Conservation (phyloP, 2,888 invertebrate genomes). For the Agrochola macilenta region DNA sequence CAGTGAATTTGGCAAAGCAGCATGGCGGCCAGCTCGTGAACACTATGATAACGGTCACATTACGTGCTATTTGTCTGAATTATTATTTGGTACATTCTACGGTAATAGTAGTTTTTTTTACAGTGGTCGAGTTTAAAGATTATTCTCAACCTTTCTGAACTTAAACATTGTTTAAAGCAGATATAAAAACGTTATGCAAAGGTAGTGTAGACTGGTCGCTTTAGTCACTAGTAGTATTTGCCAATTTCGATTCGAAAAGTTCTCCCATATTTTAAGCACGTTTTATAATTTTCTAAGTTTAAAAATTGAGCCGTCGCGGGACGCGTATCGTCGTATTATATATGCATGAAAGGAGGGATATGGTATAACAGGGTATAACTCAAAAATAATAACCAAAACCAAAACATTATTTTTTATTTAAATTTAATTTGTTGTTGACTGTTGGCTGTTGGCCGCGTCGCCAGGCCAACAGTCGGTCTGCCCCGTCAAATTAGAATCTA, state of each 20-base stretch:
- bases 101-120: slow-evolving; percentile 40
- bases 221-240: not conserved
- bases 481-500: no score
- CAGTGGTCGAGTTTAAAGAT: not conserved
- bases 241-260: not conserved
- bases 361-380: no score
- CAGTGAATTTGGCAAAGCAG: slow-evolving; percentile 60
- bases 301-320: no score
- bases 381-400: no score
- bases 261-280: no score
- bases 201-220: not conserved
- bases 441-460: no score
- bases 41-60: slow-evolving; percentile 60
- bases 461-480: no score
- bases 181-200: not conserved
- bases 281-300: no score
- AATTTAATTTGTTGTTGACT: no score
- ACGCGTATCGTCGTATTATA: no score
- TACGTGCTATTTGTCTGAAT: slow-evolving; percentile 46
- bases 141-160: not conserved
- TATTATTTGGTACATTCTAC: slow-evolving; percentile 55
- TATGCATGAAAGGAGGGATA: no score
- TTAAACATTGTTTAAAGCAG: not conserved
- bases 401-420: no score
- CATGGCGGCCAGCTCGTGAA: slow-evolving; percentile 57